These are phyloP conservation scores for Parauchenoglanis ngamensis DNA, from an alignment of 2,797 vertebrate species.

Conservation along the genomic window DNA sequence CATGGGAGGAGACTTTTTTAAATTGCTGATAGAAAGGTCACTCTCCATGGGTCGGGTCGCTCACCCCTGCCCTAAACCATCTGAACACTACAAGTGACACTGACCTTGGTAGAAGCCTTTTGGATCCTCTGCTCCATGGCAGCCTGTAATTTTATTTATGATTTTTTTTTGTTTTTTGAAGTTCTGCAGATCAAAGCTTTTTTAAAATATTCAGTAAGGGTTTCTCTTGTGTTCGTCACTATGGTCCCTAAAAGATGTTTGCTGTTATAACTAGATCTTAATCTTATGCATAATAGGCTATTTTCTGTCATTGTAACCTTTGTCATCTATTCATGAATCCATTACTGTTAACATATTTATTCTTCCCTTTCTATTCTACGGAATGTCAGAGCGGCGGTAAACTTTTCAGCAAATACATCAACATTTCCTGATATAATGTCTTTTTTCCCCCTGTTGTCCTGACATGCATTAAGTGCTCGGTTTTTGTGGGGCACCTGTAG, in stretches of 20 bases:
- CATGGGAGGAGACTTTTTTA: too few species aligned
- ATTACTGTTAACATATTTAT: slow-evolving; percentile 27
- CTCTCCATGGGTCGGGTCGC: too few species aligned
- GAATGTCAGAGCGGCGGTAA: slow-evolving; percentile 2
- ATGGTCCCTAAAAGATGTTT: background rate
- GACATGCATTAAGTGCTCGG: slow-evolving; percentile 35
- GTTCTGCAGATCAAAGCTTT: background rate
- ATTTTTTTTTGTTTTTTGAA: background rate
- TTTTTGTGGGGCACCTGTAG: slow-evolving; percentile 50
- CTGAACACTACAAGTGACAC: background rate
- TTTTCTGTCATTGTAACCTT: background rate
- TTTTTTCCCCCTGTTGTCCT: slow-evolving; percentile 46
- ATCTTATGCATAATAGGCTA: background rate
- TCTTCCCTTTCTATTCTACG: slow-evolving; percentile 7
- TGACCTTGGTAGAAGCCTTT: background rate
- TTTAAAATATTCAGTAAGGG: background rate
- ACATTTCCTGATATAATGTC: slow-evolving; percentile 33
- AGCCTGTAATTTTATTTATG: background rate
- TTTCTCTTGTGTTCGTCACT: background rate
- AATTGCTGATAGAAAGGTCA: too few species aligned
- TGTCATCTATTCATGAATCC: background rate
- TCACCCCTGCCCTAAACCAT: background rate
- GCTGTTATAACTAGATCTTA: background rate
- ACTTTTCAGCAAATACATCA: slow-evolving; percentile 41
- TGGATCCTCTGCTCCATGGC: background rate